phyloP scores from a whole-genome alignment of 2,797 vertebrate species.

The Schizothorax lantsangensis region DNA sequence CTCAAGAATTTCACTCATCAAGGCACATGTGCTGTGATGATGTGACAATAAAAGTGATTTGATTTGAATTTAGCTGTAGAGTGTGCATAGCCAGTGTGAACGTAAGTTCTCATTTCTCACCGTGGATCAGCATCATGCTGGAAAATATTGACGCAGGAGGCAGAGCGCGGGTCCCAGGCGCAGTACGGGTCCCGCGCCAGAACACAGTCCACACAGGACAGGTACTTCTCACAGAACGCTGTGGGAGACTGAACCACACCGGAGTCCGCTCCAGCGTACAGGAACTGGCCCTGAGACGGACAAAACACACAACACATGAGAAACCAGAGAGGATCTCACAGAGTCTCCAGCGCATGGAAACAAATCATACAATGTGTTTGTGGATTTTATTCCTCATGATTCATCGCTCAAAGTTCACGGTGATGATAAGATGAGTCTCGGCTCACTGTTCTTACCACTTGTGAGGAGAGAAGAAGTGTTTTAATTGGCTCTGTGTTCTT shows the following conservation, averaged over 20 bases:
- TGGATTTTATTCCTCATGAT: background rate
- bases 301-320: background rate
- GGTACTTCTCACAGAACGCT: slow-evolving; percentile 89
- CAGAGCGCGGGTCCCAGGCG: slow-evolving; percentile 82
- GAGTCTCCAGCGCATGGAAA: slow-evolving; percentile 41
- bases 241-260: slow-evolving; percentile 90
- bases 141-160: slow-evolving; percentile 80
- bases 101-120: slow-evolving; percentile 66
- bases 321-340: background rate
- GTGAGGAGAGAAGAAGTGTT: slow-evolving; percentile 86
- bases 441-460: slow-evolving; percentile 74
- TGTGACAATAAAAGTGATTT: too few species aligned
- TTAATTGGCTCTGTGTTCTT: slow-evolving; percentile 85
- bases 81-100: background rate
- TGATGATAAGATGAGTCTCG: background rate
- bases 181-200: slow-evolving; percentile 94
- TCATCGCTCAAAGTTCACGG: background rate
- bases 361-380: background rate
- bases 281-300: slow-evolving; percentile 73
- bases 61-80: background rate
- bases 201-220: slow-evolving; percentile 87
- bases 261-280: slow-evolving; percentile 91
- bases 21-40: too few species aligned
- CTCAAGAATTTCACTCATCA: too few species aligned
- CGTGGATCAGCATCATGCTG: slow-evolving; percentile 67